Evolutionary conservation across 2,797 vertebrate species (phyloP).

Genomic region (Acipenser transmontanus): DNA sequence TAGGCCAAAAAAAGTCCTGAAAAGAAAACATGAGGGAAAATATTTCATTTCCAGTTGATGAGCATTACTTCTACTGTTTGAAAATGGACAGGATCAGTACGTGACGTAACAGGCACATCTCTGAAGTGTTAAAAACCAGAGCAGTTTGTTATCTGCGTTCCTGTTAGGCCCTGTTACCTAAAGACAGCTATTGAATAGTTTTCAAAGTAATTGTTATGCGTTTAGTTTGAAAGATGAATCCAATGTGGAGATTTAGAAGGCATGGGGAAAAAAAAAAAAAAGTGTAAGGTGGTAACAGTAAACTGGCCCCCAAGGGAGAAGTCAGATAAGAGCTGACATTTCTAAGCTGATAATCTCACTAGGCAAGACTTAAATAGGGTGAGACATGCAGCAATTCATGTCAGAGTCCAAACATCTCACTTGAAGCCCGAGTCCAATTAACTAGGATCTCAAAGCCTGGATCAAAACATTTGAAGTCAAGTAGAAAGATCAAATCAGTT

Average conservation of each 20-base stretch:
- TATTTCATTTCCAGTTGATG: too few species aligned
- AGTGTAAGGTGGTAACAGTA: constrained; percentile 31
- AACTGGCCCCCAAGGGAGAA: constrained; percentile 26
- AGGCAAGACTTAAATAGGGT: constrained; percentile 31
- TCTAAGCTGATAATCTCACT: constrained; percentile 31
- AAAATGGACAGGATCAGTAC: too few species aligned
- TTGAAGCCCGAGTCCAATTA: constrained; percentile 37
- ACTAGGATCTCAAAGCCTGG: constrained; percentile 31
- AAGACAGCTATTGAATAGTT: neutral
- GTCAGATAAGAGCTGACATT: constrained; percentile 33
- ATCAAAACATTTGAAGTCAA: constrained; percentile 43
- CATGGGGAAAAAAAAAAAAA: neutral
- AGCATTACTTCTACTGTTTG: too few species aligned
- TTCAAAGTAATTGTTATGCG: neutral
- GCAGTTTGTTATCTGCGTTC: too few species aligned
- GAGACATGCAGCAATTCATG: constrained; percentile 27
- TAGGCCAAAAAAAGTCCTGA: too few species aligned
- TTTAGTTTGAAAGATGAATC: neutral
- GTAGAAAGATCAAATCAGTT: constrained; percentile 36
- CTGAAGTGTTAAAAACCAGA: too few species aligned
- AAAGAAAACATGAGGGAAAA: too few species aligned
- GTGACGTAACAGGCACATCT: too few species aligned
- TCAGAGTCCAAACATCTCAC: constrained; percentile 36
- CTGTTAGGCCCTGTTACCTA: neutral
- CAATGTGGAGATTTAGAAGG: neutral